These are phyloP conservation scores for Naja naja DNA, from an alignment of 2,113 vertebrate species.

Conservation along the genomic window DNA sequence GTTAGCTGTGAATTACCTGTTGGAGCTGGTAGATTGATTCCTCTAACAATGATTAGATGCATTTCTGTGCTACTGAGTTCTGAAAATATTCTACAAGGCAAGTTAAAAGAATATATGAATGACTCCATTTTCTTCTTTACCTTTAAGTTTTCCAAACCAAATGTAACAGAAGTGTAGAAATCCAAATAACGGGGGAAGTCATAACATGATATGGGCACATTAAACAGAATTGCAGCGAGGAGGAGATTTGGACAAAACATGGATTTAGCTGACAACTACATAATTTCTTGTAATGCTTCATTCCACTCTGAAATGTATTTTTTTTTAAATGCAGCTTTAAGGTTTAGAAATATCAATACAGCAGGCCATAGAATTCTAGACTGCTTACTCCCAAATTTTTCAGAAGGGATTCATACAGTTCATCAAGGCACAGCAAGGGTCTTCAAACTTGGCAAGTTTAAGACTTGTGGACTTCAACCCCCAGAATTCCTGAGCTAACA, in stretches of 20 bases:
- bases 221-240: background rate
- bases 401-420: background rate
- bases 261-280: background rate
- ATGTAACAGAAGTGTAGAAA: background rate
- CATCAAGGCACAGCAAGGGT: background rate
- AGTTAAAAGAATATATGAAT: constrained; percentile 13
- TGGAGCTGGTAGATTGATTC: constrained; percentile 92
- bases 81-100: constrained; percentile 85
- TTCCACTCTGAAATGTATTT: background rate
- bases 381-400: background rate
- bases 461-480: too few species aligned
- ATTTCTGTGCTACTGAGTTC: constrained; percentile 96
- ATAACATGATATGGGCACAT: background rate
- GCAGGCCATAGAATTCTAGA: background rate
- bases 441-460: too few species aligned
- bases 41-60: constrained; percentile 88
- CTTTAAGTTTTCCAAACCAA: background rate
- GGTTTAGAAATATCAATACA: background rate
- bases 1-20: constrained; percentile 70
- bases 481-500: too few species aligned
- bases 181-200: background rate
- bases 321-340: background rate
- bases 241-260: too few species aligned
- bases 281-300: background rate
- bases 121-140: background rate